Percentiles rank a stretch among this genome's conserved stretches.
Evolutionary conservation across 2,888 invertebrate genomes (phyloP).

Genomic region (Agelastica alni): DNA sequence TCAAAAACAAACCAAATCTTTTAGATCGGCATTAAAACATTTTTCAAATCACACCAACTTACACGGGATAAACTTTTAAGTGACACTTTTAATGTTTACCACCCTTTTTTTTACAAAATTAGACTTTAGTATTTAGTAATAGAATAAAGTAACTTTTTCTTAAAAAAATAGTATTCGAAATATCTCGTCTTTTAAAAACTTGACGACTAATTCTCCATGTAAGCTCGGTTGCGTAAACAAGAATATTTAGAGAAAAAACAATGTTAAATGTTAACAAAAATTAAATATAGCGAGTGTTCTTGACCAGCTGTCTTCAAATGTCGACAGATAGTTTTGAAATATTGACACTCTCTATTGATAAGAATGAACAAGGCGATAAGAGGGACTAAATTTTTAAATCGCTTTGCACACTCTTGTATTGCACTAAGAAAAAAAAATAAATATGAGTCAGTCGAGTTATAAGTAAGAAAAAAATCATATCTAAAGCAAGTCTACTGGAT

Average conservation of each 20-base stretch:
- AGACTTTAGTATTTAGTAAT: too few species aligned
- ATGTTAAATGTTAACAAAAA: conserved; percentile 25
- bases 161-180: background rate
- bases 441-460: conserved; percentile 21
- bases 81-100: too few species aligned
- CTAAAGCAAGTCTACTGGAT: conserved; percentile 9
- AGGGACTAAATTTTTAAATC: background rate
- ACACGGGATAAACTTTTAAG: too few species aligned
- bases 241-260: background rate
- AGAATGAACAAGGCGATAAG: background rate
- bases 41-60: too few species aligned
- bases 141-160: background rate
- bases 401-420: background rate
- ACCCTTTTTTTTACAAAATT: too few species aligned
- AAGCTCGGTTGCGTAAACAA: background rate
- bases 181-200: background rate
- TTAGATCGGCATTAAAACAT: too few species aligned
- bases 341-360: background rate
- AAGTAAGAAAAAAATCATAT: conserved; percentile 4
- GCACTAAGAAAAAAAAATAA: conserved; percentile 1
- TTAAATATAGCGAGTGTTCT: conserved; percentile 8
- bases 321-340: too few species aligned
- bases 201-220: background rate
- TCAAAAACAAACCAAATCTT: background rate
- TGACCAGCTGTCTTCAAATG: too few species aligned